Base-by-base conservation (phyloP, 2,797 vertebrate species). In the Sebastolobus alascanus region DNA sequence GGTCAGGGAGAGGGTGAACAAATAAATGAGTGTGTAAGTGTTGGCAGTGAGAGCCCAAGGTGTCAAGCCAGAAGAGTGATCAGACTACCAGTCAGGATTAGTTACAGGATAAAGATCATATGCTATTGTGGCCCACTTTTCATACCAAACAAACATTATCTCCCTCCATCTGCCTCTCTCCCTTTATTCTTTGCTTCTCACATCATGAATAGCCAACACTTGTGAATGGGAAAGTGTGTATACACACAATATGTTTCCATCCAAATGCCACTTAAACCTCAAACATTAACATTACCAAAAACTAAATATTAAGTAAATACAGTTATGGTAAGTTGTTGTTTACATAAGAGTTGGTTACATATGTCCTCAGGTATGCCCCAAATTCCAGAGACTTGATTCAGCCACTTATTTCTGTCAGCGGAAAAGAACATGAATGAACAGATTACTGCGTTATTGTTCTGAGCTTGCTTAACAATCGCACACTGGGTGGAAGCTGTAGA, bases 11-110 rank as follows among this genome's bases (percentile, higher is more conserved):
- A 18, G 43, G 43, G 43, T 46, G 16, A 46, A 0, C 16, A 46
- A 46, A 46, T 46, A 46, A 46, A 46, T 46, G 43, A 18, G 40
- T 60, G 52, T 40, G 63, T 67, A 52, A 56, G 65, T 73, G 74
- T 68, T 79, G 77, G 83, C 77, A 81, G 59, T 59, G 52, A 75
- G 27, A 77, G 71, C 13, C 61, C 13, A 77, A 79, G 56, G 69
- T 90, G 83, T 84, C 76, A 54, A 0, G 83, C 85, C 84, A 90
- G 81, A 71, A 31, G 63, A 88, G 59, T 89, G 83, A 91, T 90
- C 84, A 88, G 88, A 93, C 93, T 90, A 93, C 90, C 88, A 93
- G 83, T 84, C 80, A 80, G 91, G 85, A 89, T 92, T 91, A 88
- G 52, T 82, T 84, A 64, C 69, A 71, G 91, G 89, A 92, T 89